Evolutionary conservation across 2,113 vertebrate species (phyloP).

Genomic region (Pseudolaguvia tuberculata): DNA sequence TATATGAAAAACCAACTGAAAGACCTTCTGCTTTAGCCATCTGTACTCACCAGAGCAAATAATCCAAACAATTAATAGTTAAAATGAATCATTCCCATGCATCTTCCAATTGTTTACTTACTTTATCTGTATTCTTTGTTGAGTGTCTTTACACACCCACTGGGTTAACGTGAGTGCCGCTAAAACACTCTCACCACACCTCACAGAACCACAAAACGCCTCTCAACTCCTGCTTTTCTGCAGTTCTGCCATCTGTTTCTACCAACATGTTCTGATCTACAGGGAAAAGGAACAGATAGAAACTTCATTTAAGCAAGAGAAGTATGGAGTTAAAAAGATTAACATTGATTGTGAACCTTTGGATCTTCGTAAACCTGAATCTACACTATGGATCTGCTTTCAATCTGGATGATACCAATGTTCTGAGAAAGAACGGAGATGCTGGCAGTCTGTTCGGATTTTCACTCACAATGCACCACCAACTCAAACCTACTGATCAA

Average conservation of each 20-base stretch:
- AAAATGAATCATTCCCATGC: conserved; percentile 14
- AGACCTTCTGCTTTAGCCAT: too few species aligned
- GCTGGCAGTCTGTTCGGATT: conserved; percentile 81
- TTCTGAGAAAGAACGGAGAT: conserved; percentile 73
- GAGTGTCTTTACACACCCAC: conserved; percentile 29
- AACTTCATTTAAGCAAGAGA: not conserved
- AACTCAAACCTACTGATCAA: conserved; percentile 71
- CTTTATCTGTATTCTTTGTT: conserved; percentile 28
- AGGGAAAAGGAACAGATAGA: not conserved
- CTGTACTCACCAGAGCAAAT: not conserved
- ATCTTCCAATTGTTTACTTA: conserved; percentile 35
- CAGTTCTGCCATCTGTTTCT: not conserved
- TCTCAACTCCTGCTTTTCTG: not conserved
- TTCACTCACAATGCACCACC: conserved; percentile 83
- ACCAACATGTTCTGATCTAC: not conserved
- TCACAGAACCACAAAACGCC: conserved; percentile 3
- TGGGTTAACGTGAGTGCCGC: not conserved
- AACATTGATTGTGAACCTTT: conserved; percentile 34
- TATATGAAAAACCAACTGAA: too few species aligned
- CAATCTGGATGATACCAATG: conserved; percentile 75
- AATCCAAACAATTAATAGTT: not conserved
- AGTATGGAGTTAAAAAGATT: conserved; percentile 5
- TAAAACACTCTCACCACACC: not conserved
- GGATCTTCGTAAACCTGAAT: conserved; percentile 37
- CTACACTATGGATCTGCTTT: conserved; percentile 61